Conservation (phyloP, 2,888 invertebrate species). For the Perithous albicinctus region DNA sequence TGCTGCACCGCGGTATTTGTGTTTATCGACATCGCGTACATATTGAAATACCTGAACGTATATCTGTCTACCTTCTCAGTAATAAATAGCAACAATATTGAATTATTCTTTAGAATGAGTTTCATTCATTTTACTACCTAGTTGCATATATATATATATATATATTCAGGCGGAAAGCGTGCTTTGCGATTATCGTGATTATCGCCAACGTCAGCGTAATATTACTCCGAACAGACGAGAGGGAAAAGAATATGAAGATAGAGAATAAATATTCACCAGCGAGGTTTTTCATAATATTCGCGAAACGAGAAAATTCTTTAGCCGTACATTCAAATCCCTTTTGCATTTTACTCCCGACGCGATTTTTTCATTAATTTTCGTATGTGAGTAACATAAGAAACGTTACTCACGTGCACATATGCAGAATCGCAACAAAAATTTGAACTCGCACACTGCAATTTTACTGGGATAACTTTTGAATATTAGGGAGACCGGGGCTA, state of each 20-base stretch:
- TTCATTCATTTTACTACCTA: conserved; percentile 53
- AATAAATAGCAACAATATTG: conserved; percentile 34
- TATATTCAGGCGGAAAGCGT: neutral
- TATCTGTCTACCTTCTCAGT: neutral
- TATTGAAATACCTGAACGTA: conserved; percentile 52
- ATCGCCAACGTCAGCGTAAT: conserved; percentile 34
- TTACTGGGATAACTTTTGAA: neutral
- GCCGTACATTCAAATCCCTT: conserved; percentile 23
- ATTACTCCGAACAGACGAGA: neutral
- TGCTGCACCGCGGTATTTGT: conserved; percentile 64
- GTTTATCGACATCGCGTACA: conserved; percentile 59
- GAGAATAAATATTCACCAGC: neutral
- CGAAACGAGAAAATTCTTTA: conserved; percentile 35
- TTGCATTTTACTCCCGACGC: conserved; percentile 55
- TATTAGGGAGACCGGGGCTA: too few relatives aligned
- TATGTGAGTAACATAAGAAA: conserved; percentile 34
- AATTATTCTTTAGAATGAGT: conserved; percentile 53
- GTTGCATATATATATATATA: too few relatives aligned
- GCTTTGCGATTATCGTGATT: conserved; percentile 22
- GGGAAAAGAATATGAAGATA: neutral
- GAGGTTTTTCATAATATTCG: conserved; percentile 6
- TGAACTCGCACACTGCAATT: conserved; percentile 38
- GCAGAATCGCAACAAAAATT: conserved; percentile 14
- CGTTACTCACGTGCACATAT: neutral
- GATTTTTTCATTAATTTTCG: conserved; percentile 80